Conservation (phyloP, 2,888 invertebrate genomes). For the Drosophila parthenogenetica region DNA sequence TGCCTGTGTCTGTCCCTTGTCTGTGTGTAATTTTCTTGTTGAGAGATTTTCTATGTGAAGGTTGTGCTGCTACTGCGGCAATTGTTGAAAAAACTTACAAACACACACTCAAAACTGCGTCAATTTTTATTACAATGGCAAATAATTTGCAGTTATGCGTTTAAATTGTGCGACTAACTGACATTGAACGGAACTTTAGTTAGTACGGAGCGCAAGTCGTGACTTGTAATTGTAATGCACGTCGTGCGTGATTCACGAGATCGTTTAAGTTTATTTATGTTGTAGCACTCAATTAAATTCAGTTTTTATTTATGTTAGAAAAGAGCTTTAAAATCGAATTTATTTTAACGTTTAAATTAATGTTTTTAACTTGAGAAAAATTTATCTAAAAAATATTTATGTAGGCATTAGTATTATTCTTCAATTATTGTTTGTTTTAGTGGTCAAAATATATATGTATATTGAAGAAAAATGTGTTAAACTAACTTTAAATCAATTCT, state of each 20-base stretch:
- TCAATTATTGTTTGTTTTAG: too few species aligned
- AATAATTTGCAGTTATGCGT: slow-evolving; percentile 74
- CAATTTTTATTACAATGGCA: slow-evolving; percentile 76
- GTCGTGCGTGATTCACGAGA: slow-evolving; percentile 6
- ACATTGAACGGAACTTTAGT: slow-evolving; percentile 57
- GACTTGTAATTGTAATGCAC: slow-evolving; percentile 4
- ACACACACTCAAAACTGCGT: slow-evolving; percentile 47
- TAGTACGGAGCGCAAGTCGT: slow-evolving; percentile 22
- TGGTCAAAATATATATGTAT: too few species aligned
- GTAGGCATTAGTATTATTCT: too few species aligned
- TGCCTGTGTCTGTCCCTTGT: slow-evolving; percentile 4
- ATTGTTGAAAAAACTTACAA: slow-evolving; percentile 38
- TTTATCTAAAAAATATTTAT: too few species aligned
- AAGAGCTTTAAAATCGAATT: too few species aligned
- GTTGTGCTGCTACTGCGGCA: slow-evolving; percentile 69
- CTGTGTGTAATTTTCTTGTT: slow-evolving; percentile 82
- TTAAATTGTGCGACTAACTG: slow-evolving; percentile 54
- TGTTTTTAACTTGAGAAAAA: too few species aligned
- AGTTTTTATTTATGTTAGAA: too few species aligned
- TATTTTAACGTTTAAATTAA: too few species aligned
- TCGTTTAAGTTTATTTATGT: background rate
- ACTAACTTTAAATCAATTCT: too few species aligned
- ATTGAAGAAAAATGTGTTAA: too few species aligned
- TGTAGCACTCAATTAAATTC: background rate
- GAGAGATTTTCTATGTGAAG: slow-evolving; percentile 84